A percentile compares a stretch with the other conserved stretches of the same genome.
These are phyloP conservation scores for Thysanoteuthis rhombus DNA, from an alignment of 2,888 invertebrate genomes.

Conservation along the genomic window DNA sequence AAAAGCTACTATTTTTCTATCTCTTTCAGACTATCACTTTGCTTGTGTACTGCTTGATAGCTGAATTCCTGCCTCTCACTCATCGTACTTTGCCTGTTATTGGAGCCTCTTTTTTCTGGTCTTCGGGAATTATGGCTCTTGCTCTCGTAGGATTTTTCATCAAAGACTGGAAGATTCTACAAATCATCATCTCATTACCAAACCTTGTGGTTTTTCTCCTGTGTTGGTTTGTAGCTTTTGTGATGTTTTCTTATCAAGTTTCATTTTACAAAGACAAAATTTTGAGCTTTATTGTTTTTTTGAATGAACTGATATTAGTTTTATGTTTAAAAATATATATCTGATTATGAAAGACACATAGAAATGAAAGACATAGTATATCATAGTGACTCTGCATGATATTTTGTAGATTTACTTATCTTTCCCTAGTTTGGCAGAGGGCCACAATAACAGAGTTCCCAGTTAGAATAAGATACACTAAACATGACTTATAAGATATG, in stretches of 20 bases:
- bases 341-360: too few species aligned
- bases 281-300: neutral
- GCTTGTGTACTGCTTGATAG: conserved; percentile 53
- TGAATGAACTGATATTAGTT: neutral
- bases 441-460: too few species aligned
- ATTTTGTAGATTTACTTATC: too few species aligned
- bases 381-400: too few species aligned
- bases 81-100: conserved; percentile 52
- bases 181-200: conserved; percentile 53
- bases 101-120: conserved; percentile 55
- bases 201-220: conserved; percentile 49
- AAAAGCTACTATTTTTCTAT: neutral
- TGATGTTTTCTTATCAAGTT: neutral
- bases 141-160: conserved; percentile 53
- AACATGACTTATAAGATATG: too few species aligned
- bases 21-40: conserved; percentile 53
- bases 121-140: conserved; percentile 52
- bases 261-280: neutral
- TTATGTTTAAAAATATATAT: neutral
- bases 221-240: conserved; percentile 45
- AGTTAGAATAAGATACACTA: too few species aligned
- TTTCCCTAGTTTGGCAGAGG: too few species aligned
- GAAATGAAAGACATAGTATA: too few species aligned
- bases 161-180: conserved; percentile 54
- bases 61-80: conserved; percentile 52